Evolutionary conservation across 1,140 invertebrate species (phyloP).

Genomic region (Drosophila athabasca): DNA sequence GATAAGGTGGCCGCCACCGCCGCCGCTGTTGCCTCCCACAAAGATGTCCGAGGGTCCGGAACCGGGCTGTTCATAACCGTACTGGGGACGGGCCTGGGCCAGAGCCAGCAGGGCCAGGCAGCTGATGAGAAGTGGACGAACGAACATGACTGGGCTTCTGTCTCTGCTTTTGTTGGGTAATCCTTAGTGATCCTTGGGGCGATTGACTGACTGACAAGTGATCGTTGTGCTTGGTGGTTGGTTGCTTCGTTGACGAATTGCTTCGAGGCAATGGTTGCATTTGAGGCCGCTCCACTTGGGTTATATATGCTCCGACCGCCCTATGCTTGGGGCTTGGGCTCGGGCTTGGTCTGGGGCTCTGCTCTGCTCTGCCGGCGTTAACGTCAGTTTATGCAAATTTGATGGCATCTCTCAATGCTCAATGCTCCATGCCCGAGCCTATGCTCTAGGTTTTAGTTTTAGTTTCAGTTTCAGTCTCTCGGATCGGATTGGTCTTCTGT

Average conservation of each 20-base stretch:
- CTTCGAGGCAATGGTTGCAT: constrained; percentile 74
- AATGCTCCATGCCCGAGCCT: constrained; percentile 4
- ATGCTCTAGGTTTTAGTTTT: background rate
- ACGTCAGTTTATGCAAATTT: constrained; percentile 8
- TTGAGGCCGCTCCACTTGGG: constrained; percentile 71
- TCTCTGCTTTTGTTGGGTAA: background rate
- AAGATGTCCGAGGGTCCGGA: constrained; percentile 30
- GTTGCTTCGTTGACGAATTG: constrained; percentile 46
- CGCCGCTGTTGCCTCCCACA: constrained; percentile 24
- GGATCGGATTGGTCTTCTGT: background rate
- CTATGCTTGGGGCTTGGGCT: too few relatives aligned
- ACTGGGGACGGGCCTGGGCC: constrained; percentile 68
- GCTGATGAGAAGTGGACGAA: constrained; percentile 30
- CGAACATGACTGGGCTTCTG: constrained; percentile 4
- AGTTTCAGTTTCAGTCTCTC: background rate
- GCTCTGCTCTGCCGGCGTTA: constrained; percentile 31
- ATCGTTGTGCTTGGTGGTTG: background rate
- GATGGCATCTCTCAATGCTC: constrained; percentile 5
- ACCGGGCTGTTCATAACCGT: constrained; percentile 69
- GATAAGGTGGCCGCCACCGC: background rate
- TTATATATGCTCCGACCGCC: constrained; percentile 65
- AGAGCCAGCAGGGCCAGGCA: constrained; percentile 43
- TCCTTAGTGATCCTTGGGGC: constrained; percentile 31
- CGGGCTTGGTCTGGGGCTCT: background rate
- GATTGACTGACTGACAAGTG: background rate